Conservation (phyloP, 37 sponge, comb jelly and placozoan species). For the Axinella damicornis region DNA sequence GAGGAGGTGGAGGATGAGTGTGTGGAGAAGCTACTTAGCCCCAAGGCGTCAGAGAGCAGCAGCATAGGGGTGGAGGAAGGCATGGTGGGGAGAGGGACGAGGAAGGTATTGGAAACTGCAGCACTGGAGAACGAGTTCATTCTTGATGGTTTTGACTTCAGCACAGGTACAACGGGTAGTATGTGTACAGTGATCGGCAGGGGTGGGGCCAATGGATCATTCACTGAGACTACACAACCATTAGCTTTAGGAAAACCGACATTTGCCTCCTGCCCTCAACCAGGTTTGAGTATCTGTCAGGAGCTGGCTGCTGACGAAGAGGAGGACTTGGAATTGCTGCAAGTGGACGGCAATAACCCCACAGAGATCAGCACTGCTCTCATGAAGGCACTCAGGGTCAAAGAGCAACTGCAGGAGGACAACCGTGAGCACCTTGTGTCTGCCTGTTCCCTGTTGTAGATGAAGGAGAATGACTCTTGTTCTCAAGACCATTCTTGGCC, state of each 20-base stretch:
- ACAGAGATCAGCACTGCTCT: slow-evolving; percentile 32
- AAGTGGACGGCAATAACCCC: neutral
- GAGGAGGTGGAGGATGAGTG: neutral
- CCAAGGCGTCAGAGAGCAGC: neutral
- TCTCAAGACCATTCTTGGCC: no score
- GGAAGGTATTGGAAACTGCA: neutral
- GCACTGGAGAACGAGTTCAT: slow-evolving; percentile 48
- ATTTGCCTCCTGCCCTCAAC: neutral
- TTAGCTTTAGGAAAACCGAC: neutral
- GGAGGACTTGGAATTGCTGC: slow-evolving; percentile 8
- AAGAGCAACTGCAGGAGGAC: neutral
- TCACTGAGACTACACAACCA: no score
- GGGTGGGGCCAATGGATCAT: no score
- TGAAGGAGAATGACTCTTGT: no score
- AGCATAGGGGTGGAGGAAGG: slow-evolving; percentile 8
- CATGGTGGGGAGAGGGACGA: slow-evolving; percentile 1
- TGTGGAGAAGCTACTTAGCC: no score
- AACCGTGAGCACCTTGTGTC: no score
- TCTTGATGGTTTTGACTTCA: slow-evolving; percentile 77
- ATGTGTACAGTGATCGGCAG: no score
- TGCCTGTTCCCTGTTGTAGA: no score
- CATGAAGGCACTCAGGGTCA: slow-evolving; percentile 44
- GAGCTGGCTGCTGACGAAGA: slow-evolving; percentile 57
- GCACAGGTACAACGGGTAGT: slow-evolving; percentile 48
- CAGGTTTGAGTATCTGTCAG: slow-evolving; percentile 68